Percentiles rank a stretch among this genome's conserved stretches.
Evolutionary conservation across 2,888 invertebrate genomes (phyloP).

Genomic region (Linnaemya tessellans): DNA sequence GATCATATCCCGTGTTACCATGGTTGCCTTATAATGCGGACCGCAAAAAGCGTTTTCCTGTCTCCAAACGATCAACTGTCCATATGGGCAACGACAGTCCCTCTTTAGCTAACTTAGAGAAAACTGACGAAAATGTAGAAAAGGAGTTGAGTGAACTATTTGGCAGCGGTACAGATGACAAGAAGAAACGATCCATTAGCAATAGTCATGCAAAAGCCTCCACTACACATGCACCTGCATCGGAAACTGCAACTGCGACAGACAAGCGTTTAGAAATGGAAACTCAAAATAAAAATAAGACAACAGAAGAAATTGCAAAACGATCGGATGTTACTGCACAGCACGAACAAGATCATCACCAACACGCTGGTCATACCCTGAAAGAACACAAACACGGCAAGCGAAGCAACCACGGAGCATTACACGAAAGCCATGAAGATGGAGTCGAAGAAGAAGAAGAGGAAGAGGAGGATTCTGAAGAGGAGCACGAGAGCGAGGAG

Average conservation of each 20-base stretch:
- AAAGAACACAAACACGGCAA: conserved; percentile 78
- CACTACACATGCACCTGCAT: conserved; percentile 73
- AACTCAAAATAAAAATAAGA: conserved; percentile 60
- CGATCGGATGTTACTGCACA: conserved; percentile 37
- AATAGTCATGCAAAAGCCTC: conserved; percentile 70
- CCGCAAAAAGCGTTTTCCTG: conserved; percentile 86
- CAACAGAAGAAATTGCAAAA: conserved; percentile 27
- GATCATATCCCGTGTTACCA: conserved; percentile 82
- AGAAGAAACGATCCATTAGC: conserved; percentile 84
- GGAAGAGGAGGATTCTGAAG: conserved; percentile 75
- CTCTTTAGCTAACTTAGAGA: conserved; percentile 79
- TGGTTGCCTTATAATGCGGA: conserved; percentile 82
- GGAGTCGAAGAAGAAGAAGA: conserved; percentile 75
- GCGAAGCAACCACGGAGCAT: conserved; percentile 78
- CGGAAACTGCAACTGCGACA: conserved; percentile 71
- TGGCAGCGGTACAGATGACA: conserved; percentile 83
- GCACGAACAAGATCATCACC: conserved; percentile 77
- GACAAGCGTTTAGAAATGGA: conserved; percentile 77
- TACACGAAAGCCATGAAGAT: conserved; percentile 74
- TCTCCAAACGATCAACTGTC: conserved; percentile 87
- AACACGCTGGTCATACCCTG: conserved; percentile 77
- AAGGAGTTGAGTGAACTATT: conserved; percentile 89
- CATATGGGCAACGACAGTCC: conserved; percentile 77
- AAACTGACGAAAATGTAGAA: conserved; percentile 88
- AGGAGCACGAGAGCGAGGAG: conserved; percentile 77